Base-by-base conservation (phyloP, 2,113 vertebrate genomes). In the Mesitornis unicolor region DNA sequence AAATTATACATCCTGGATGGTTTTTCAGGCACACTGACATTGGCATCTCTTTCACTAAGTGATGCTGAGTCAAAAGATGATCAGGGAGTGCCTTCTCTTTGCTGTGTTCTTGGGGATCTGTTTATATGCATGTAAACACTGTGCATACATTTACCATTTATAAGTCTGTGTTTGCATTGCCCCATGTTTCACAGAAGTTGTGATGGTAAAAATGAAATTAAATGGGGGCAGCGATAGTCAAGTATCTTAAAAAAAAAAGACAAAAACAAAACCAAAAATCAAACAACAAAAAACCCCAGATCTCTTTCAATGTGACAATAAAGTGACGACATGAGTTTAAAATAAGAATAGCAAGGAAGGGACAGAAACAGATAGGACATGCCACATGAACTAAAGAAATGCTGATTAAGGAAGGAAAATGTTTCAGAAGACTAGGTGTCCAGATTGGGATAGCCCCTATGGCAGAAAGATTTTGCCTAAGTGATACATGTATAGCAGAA, bases 391-490 rank as follows among this genome's bases (percentile, higher is more conserved):
- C 36, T 45, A 51, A 88, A 50, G 65, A 80, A 97, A 92, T 95
- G 82, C 50, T 96, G 84, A 97, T 86, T 97, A 79, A 87, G 42
- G 54, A 91, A 76, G 35, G 22, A 93, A 96, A 95, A 92, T 1
- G 3, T 91, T 96, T 83, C 83, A 84, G 54, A 94, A 97, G 86
- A 68, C 12, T 86, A 53, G 10, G 33, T 81, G 70, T 42, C 83
- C 69, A 95, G 33, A 45, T 96, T 96, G 91, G 79, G 33, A 21
- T 96, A 91, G 22, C 13, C 64, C 54, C 47, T 54, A 74, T 8
- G 17, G 92, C 54, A 36, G 85, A 91, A 96, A 60, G 93, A 88
- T 97, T 97, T 97, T 97, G 45, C 53, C 60, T 95, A 89, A 97
- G 57, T 96, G 93, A 97, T 95, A 97, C 50, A 53, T 95, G 77